These are phyloP conservation scores for Melanostigma gelatinosum DNA, from an alignment of 2,113 vertebrate genomes.

Conservation along the genomic window DNA sequence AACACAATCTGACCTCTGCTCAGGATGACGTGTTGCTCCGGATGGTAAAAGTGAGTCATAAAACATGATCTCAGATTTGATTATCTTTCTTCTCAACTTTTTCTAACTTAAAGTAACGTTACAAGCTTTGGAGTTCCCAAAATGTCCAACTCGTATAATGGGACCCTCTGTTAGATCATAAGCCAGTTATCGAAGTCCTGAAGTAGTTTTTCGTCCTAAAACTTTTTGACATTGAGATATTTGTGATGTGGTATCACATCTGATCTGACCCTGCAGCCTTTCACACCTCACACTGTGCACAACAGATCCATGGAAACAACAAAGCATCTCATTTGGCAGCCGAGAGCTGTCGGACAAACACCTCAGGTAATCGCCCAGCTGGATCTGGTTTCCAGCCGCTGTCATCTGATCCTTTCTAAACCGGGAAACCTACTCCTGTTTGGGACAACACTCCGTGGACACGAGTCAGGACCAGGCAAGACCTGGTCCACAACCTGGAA, in stretches of 20 bases:
- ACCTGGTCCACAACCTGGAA: background rate
- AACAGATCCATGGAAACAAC: constrained; percentile 49
- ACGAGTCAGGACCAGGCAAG: background rate
- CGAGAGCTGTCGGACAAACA: constrained; percentile 56
- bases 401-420: constrained; percentile 29
- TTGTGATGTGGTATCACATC: background rate
- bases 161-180: background rate
- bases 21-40: background rate
- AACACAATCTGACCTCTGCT: background rate
- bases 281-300: constrained; percentile 49
- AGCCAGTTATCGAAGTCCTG: background rate
- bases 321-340: constrained; percentile 7
- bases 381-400: constrained; percentile 52
- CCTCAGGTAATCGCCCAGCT: constrained; percentile 36
- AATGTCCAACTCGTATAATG: background rate
- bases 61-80: background rate
- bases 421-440: constrained; percentile 26
- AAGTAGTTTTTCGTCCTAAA: background rate
- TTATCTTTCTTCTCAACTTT: background rate
- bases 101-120: background rate
- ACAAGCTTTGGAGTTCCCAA: background rate
- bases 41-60: background rate
- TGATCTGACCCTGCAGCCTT: constrained; percentile 5
- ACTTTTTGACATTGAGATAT: background rate
- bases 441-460: background rate